Evolutionary conservation across 2,888 invertebrate genomes (phyloP).

Genomic region (Blera fallax): DNA sequence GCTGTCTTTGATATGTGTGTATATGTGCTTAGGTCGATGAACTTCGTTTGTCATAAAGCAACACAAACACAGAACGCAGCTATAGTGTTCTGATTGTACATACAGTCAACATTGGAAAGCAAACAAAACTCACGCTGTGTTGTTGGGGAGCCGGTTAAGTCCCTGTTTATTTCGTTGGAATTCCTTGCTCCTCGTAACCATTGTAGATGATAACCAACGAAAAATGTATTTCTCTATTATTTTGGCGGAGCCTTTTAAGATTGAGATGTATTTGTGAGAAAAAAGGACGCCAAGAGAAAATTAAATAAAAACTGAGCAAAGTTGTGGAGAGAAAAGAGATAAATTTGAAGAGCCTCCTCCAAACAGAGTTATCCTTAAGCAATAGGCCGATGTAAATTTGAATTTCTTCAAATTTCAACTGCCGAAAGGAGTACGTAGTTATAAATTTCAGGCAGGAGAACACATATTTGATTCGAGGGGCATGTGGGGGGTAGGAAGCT

Average conservation of each 20-base stretch:
- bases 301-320: background rate
- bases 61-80: slow-evolving; percentile 6
- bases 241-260: slow-evolving; percentile 10
- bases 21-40: slow-evolving; percentile 42
- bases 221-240: background rate
- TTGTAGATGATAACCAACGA: background rate
- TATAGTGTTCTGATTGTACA: slow-evolving; percentile 9
- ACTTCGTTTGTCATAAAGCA: slow-evolving; percentile 35
- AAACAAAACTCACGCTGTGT: slow-evolving; percentile 45
- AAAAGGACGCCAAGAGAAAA: background rate
- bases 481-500: too few species aligned
- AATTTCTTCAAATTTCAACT: background rate
- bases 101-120: slow-evolving; percentile 27
- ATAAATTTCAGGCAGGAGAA: too few species aligned
- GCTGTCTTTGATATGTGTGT: slow-evolving; percentile 1
- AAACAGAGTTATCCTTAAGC: background rate
- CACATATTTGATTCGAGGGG: too few species aligned
- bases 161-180: slow-evolving; percentile 46
- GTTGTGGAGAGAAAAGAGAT: background rate
- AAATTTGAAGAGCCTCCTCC: background rate
- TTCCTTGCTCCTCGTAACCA: slow-evolving; percentile 30
- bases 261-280: background rate
- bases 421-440: background rate
- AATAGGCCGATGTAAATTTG: background rate
- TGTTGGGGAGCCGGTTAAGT: slow-evolving; percentile 38